Evolutionary conservation across 2,797 vertebrate genomes (phyloP), one percentile per base, ranked within the genome.

Genomic region (Scleropages formosus): DNA sequence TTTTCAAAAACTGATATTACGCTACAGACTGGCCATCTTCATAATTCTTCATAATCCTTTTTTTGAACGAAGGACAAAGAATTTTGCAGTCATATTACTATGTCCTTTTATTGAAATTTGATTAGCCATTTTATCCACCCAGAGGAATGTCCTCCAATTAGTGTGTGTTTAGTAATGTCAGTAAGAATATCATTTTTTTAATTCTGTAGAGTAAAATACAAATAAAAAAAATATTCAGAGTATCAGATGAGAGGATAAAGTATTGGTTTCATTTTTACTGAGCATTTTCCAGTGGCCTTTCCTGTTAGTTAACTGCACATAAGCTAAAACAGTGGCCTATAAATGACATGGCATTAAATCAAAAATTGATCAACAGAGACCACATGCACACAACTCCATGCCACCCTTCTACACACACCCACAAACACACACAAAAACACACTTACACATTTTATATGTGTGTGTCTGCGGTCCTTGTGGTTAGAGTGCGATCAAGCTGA

Each of bases 341-440:
- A 87, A 82, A 81, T 85, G 85, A 87, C 87, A 85, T 78, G 84
- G 80, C 80, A 84, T 53, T 75, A 86, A 79, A 85, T 90, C 88
- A 90, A 90, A 80, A 89, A 92, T 88, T 88, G 88, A 89, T 91
- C 89, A 87, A 84, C 87, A 89, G 87, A 88, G 85, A 88, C 85
- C 87, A 86, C 83, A 85, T 76, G 18, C 60, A 59, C 22, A 39
- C n/a, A 62, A 8, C n/a, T n/a, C 68, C 68, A 49, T 86, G 82
- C 83, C 85, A 8, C 10, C 9, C 22, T 49, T 16, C 51, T 16
- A 84, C 85, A 82, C 88, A 87, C 84, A 89, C 86, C 86, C 82
- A 44, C 26, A 67, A 27, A 67, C 65, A 66, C 66, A 69, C 39
- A 69, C 66, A 69, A 66, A 39, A 31, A 85, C 85, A 82, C 88